Evolutionary conservation across 2,113 vertebrate genomes (phyloP), one percentile per base, ranked within the genome.

Genomic region (Calidris pugnax): DNA sequence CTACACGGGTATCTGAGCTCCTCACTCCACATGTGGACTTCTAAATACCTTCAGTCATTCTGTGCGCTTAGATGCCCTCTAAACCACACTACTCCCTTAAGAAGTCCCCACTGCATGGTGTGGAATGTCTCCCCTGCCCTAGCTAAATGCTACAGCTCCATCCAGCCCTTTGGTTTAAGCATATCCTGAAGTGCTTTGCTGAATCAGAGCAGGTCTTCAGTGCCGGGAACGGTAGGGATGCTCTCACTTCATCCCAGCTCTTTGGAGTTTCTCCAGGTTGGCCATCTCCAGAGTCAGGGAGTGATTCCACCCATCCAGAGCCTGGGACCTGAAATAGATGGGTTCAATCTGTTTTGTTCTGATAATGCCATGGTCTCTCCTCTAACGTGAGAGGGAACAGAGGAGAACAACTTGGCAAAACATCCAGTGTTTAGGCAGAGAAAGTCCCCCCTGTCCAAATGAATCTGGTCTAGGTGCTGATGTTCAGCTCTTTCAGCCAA

Each of bases 111-210:
- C 41, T 35, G 23, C 39, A 7, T 6, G 41, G 51, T 21, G 33
- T 3, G 1, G 0, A 5, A 0, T 77, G 32, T 3, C 16, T 57
- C 11, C 50, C 26, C 30, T 83, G 50, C 27, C 32, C 62, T n/a
- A 27, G 24, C 12, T 37, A 33, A 57, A 15, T 30, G 13, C 37
- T 35, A 9, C 14, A 48, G 16, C 27, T 79, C 57, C 59, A 45
- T 57, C 55, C 62, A 72, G 0, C 41, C 66, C 89, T 53, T 55
- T 5, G 5, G 14, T 62, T 75, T 27, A 11, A 39, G 23, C 8
- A 32, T 22, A 24, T 35, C 19, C 32, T 74, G n/a, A 39, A 63
- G 41, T 8, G 13, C 39, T 90, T 62, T 37, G 13, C 45, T 76
- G 81, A 72, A 72, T 69, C 74, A 62, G 51, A 69, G 47, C 22